Base-by-base conservation (phyloP, 2,888 invertebrate genomes). In the Cryptocheilus praepositus region DNA sequence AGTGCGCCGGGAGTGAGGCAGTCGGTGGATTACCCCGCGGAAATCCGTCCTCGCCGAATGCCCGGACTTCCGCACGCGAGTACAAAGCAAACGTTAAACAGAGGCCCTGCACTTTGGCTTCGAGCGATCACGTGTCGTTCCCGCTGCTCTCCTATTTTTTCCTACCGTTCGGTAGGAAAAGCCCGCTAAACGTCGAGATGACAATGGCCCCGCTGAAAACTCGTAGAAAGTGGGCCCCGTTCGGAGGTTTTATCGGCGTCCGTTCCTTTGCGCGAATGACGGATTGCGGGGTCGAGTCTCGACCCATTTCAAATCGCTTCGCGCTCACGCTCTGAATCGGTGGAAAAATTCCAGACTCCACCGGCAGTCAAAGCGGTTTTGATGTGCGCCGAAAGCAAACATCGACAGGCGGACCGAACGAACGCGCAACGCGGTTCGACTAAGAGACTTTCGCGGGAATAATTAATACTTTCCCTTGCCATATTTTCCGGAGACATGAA, bases 81-180 rank as follows among this genome's bases (percentile, higher is more conserved):
- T 76, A 70, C 73, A 76, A 76, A 76, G 73, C 67, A 70, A 76
- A 70, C 73, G 76, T 72, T 76, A 72, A 75, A 75, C 75, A 75
- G 76, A 68, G 67, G 51, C 61, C 57, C 43, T 46, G 62, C 64
- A 36, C 61, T 58, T 65, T 57, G 62, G 52, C 67, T 71, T n/a
- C 45, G 52, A 22, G 55, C 64, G 51, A 63, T 59, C 64, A 64
- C 53, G 43, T 11, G 57, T 25, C 21, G 28, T 25, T 44, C 43
- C 1, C 21, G 19, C 56, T 36, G 1, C 8, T 36, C 36, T 11
- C 11, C 36, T 36, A 11, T 16, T n/a, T 36, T 36, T 8, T 28
- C 55, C 36, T 36, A n/a, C 4, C 28, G 43, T 22, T 11, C n/a
- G 28, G 2, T 15, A 45, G 58, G 67, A 66, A 70, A 65, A 62